A percentile compares a stretch with the other conserved stretches of the same genome.
These are phyloP conservation scores for Felis chaus DNA, from an alignment of 2,113 vertebrate species.

Conservation along the genomic window DNA sequence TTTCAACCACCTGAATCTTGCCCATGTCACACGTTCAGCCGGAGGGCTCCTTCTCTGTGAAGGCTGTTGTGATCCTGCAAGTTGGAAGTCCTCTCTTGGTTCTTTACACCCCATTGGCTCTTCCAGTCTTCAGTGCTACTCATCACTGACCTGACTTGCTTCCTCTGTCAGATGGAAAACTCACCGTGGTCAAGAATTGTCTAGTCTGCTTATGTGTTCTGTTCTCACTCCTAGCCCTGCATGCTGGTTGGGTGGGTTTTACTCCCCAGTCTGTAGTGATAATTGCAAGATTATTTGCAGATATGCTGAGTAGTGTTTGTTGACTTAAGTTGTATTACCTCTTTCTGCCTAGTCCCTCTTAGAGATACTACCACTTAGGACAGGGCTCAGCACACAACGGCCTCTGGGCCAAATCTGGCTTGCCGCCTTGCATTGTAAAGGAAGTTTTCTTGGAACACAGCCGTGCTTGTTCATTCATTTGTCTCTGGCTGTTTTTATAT, in stretches of 20 bases:
- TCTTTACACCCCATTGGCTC: rapidly evolving
- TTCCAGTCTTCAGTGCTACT: neutral
- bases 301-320: neutral
- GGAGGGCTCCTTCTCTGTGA: neutral
- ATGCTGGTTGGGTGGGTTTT: neutral
- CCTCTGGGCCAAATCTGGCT: neutral
- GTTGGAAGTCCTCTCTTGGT: neutral
- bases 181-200: neutral
- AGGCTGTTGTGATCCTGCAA: too few species aligned
- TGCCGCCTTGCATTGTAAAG: neutral
- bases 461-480: neutral
- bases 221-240: neutral
- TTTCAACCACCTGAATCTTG: neutral
- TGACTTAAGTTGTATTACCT: neutral
- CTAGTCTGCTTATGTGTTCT: neutral
- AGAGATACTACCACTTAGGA: neutral
- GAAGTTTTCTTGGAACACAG: neutral
- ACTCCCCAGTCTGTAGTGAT: neutral
- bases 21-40: neutral
- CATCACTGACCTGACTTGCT: neutral
- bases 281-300: neutral
- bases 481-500: neutral
- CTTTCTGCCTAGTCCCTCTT: neutral
- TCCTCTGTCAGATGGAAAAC: neutral
- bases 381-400: neutral